Conservation (phyloP, 2,888 invertebrate genomes). For the Rhingia rostrata region DNA sequence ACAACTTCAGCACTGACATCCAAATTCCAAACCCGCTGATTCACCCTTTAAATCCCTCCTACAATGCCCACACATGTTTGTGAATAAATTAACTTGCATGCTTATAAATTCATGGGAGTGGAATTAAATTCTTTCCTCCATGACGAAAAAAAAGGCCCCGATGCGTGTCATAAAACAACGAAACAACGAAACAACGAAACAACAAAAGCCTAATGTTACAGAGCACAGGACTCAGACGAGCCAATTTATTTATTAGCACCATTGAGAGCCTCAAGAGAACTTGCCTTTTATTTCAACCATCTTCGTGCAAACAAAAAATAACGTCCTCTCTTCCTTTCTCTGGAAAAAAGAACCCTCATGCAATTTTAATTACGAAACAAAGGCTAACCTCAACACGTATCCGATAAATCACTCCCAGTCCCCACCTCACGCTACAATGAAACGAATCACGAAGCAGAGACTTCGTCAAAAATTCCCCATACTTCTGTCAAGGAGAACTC, state of each 20-base stretch:
- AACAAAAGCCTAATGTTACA: slow-evolving; percentile 8
- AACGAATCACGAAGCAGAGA: slow-evolving; percentile 3
- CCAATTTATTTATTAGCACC: slow-evolving; percentile 25
- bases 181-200: too few species aligned
- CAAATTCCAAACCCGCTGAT: too few species aligned
- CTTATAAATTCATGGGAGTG: too few species aligned
- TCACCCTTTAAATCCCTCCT: too few species aligned
- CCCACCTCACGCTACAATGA: neutral
- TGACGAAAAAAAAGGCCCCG: too few species aligned
- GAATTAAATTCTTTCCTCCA: too few species aligned
- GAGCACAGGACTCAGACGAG: neutral
- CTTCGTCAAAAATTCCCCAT: slow-evolving; percentile 6
- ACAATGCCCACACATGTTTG: too few species aligned
- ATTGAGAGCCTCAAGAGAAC: neutral
- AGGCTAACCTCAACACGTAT: slow-evolving; percentile 42
- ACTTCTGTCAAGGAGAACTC: neutral
- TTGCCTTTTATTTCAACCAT: neutral
- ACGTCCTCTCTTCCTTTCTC: neutral
- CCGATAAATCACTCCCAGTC: slow-evolving; percentile 14
- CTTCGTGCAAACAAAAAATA: neutral
- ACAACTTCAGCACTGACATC: too few species aligned
- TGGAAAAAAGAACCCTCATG: slow-evolving; percentile 22
- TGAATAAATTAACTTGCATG: too few species aligned
- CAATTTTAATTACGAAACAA: slow-evolving; percentile 46
- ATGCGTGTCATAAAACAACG: too few species aligned